A percentile compares a stretch with the other conserved stretches of the same genome.
phyloP scores from a whole-genome alignment of 1,140 invertebrate species.

The Zaprionus lachaisei region DNA sequence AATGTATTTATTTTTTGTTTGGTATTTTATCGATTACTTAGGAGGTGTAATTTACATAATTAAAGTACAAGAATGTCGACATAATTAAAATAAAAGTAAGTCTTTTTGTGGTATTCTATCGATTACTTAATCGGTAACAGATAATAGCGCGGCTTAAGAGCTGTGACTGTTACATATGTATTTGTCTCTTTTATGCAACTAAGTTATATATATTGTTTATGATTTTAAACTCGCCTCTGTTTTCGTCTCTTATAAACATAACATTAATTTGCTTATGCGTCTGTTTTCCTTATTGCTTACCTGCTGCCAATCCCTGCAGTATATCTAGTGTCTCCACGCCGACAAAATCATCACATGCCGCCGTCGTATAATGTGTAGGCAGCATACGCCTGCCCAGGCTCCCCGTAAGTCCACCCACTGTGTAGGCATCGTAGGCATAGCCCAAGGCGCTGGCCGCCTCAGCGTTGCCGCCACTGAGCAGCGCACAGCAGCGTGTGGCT shows the following conservation, averaged over 20 bases:
- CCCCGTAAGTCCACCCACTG: conserved; percentile 63
- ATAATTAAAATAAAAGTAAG: background rate
- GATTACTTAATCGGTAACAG: background rate
- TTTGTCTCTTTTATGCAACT: background rate
- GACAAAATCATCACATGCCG: conserved; percentile 67
- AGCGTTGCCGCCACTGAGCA: conserved; percentile 46
- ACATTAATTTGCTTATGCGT: no score
- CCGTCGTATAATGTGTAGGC: conserved; percentile 48
- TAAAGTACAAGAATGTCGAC: background rate
- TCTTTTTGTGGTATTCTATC: background rate
- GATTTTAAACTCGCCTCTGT: background rate
- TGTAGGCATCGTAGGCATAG: conserved; percentile 67
- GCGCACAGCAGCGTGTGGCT: conserved; percentile 73
- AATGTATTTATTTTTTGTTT: background rate
- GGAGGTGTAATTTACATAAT: no score
- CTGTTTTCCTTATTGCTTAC: conserved; percentile 35
- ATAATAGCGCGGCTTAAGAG: no score
- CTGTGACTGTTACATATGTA: no score
- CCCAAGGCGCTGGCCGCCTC: conserved; percentile 42
- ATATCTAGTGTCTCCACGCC: conserved; percentile 81
- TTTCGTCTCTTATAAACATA: background rate
- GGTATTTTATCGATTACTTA: background rate
- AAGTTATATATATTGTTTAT: background rate
- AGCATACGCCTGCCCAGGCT: conserved; percentile 66
- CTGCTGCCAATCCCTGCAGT: conserved; percentile 77